A percentile compares a stretch with the other conserved stretches of the same genome.
phyloP scores from a whole-genome alignment of 2,888 invertebrate species.

The Tuberolachnus salignus region DNA sequence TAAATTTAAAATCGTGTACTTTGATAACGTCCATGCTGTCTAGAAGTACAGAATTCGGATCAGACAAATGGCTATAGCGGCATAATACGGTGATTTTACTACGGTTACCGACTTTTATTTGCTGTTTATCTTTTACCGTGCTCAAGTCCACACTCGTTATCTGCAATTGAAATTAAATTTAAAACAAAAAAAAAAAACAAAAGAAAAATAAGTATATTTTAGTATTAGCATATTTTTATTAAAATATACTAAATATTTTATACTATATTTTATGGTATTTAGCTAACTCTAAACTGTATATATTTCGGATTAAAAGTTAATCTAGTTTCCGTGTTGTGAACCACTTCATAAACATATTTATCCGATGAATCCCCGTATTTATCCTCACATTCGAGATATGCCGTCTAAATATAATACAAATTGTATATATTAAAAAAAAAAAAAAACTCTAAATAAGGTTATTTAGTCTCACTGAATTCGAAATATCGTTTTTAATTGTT shows the following conservation, averaged over 20 bases:
- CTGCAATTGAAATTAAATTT: neutral
- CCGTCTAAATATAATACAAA: neutral
- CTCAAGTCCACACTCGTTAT: neutral
- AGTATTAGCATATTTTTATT: too few relatives aligned
- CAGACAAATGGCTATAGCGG: slow-evolving; percentile 29
- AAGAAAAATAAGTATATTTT: too few relatives aligned
- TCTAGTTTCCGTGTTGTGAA: neutral
- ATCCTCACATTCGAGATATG: neutral
- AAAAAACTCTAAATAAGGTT: neutral
- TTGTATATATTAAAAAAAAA: neutral
- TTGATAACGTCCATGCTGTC: neutral
- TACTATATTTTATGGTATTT: neutral
- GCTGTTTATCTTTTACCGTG: neutral
- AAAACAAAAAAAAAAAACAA: too few relatives aligned
- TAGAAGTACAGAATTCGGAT: slow-evolving; percentile 16
- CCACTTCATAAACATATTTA: neutral
- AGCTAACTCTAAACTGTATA: neutral
- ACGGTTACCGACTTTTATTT: slow-evolving; percentile 12
- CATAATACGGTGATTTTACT: slow-evolving; percentile 29
- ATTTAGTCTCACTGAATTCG: slow-evolving; percentile 16
- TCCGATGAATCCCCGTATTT: neutral
- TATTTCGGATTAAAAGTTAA: slow-evolving; percentile 8
- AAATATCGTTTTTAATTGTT: neutral
- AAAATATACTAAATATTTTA: too few relatives aligned
- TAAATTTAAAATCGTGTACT: neutral